These are phyloP conservation scores for Gymnothorax reevesii DNA, from an alignment of 2,797 vertebrate genomes.

Conservation along the genomic window DNA sequence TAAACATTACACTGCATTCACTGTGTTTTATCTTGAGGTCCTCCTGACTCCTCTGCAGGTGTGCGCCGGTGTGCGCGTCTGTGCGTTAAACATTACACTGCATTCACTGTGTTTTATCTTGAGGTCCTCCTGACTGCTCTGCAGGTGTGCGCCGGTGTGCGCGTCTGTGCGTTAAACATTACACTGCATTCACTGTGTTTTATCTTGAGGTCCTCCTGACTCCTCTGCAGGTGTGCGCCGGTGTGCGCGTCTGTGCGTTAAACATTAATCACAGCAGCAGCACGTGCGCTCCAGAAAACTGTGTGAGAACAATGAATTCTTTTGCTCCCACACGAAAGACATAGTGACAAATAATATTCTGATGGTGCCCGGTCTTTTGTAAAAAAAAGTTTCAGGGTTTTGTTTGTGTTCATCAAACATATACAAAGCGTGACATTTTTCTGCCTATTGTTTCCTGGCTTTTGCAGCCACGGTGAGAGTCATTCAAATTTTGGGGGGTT, in stretches of 20 bases:
- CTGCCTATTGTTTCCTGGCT: conserved; percentile 33
- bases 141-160: neutral
- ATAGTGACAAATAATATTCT: neutral
- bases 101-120: neutral
- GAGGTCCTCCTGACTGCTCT: neutral
- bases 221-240: neutral
- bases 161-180: neutral
- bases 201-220: neutral
- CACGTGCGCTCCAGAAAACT: conserved; percentile 24
- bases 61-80: conserved; percentile 29
- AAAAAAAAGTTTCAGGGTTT: neutral
- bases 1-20: neutral
- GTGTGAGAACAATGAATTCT: neutral
- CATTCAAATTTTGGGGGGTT: conserved; percentile 31
- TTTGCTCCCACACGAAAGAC: neutral
- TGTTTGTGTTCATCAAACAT: neutral
- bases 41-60: no score
- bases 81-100: no score
- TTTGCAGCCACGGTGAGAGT: conserved; percentile 22
- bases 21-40: no score
- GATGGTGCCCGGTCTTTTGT: neutral
- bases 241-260: neutral
- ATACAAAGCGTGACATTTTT: conserved; percentile 29
- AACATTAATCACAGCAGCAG: conserved; percentile 11
- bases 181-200: neutral